A percentile compares a stretch with the other conserved stretches of the same genome.
Evolutionary conservation across 2,888 invertebrate species (phyloP).

Genomic region (Phaedon cochleariae): DNA sequence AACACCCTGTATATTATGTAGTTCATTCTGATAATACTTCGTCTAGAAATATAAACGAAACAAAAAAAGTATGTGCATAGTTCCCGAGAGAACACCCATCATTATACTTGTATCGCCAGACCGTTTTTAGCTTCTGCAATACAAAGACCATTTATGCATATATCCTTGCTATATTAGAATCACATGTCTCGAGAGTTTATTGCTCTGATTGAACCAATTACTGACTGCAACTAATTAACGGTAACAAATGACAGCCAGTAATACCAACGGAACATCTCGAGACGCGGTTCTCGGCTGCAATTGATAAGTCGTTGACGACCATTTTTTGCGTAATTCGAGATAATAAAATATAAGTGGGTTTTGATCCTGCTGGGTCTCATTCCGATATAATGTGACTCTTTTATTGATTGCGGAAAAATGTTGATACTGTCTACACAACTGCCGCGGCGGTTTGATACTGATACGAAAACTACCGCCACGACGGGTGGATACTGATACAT

Average conservation of each 20-base stretch:
- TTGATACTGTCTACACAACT: too few species aligned
- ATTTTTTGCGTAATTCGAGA: not conserved
- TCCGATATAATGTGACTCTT: too few species aligned
- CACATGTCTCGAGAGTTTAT: slow-evolving; percentile 22
- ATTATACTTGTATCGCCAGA: not conserved
- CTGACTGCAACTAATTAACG: slow-evolving; percentile 30
- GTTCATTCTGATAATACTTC: too few species aligned
- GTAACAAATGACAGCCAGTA: slow-evolving; percentile 32
- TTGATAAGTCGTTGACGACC: slow-evolving; percentile 10
- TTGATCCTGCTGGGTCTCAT: too few species aligned
- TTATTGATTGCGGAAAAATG: too few species aligned
- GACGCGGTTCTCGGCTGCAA: slow-evolving; percentile 14
- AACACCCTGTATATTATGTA: too few species aligned
- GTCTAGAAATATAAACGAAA: too few species aligned
- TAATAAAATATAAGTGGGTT: not conserved
- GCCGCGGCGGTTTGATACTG: too few species aligned
- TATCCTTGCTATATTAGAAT: slow-evolving; percentile 7
- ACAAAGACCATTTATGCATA: slow-evolving; percentile 5
- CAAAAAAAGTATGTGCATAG: not conserved
- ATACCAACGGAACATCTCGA: slow-evolving; percentile 14
- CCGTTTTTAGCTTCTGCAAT: not conserved
- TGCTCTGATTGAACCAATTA: slow-evolving; percentile 30
- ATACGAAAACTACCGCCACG: too few species aligned
- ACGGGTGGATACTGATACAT: too few species aligned
- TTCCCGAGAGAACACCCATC: not conserved